A percentile compares a stretch with the other conserved stretches of the same genome.
Evolutionary conservation across 2,888 invertebrate species (phyloP).

Genomic region (Dicranocentrus wangi): DNA sequence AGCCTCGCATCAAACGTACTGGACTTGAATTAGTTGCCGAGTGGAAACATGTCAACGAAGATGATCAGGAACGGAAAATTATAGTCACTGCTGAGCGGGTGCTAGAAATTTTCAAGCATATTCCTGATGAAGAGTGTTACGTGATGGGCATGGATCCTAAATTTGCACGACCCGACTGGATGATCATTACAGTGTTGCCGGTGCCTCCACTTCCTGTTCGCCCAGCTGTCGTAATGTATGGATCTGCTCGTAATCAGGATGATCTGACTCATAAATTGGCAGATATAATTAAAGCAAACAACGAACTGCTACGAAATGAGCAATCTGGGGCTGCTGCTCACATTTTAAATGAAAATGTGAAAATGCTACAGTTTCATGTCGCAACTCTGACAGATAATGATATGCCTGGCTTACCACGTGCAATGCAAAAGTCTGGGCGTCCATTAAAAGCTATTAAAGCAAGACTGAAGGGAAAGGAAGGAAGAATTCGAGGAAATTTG

Average conservation of each 20-base stretch:
- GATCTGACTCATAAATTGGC: conserved; percentile 99
- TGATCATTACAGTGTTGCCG: conserved; percentile 97
- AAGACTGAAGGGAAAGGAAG: conserved; percentile 97
- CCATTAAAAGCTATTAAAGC: conserved; percentile 98
- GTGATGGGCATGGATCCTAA: conserved; percentile 97
- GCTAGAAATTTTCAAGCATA: conserved; percentile 96
- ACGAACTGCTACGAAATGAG: conserved; percentile 95
- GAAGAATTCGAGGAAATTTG: conserved; percentile 97
- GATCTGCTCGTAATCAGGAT: conserved; percentile 97
- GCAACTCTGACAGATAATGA: conserved; percentile 99
- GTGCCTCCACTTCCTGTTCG: conserved; percentile 97
- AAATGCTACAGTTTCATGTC: conserved; percentile 98
- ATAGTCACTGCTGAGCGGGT: conserved; percentile 94
- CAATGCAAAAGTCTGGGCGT: conserved; percentile 99
- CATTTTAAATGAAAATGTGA: conserved; percentile 96
- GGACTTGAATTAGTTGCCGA: conserved; percentile 96
- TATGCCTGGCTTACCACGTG: conserved; percentile 97
- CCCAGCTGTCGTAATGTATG: conserved; percentile 99
- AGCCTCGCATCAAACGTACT: conserved; percentile 90
- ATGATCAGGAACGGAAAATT: conserved; percentile 97
- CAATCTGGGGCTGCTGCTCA: conserved; percentile 97
- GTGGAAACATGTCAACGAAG: conserved; percentile 99
- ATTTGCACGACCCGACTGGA: conserved; percentile 99
- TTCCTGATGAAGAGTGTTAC: conserved; percentile 96
- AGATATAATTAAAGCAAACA: conserved; percentile 98